Evolutionary conservation across 2,113 vertebrate genomes (phyloP), one percentile per base, ranked within the genome.

Genomic region (Micromys minutus): DNA sequence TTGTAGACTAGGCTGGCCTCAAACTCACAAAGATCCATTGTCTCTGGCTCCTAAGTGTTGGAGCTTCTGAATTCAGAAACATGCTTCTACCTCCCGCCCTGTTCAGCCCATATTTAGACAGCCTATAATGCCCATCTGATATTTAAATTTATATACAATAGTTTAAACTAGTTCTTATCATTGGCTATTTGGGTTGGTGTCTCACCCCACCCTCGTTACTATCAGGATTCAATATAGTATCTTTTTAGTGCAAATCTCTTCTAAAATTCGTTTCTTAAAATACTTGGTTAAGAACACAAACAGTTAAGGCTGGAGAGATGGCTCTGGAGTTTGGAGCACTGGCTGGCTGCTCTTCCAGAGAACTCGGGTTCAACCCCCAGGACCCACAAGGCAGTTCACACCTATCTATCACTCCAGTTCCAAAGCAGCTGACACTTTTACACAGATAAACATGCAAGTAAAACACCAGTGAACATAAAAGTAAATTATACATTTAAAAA

Each of bases 111-210:
- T 71, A 77, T 75, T 93, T 45, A 74, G 61, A 31, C 31, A 31
- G 12, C 21, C 36, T 61, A 0, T 45, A 87, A 50, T 74, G 52
- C 22, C 31, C 85, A 50, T 29, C 9, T 81, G 36, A 1, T 71
- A 55, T 67, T 88, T 83, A 29, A 90, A 26, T 34, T 87, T 77
- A 69, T 0, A 16, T 0, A 16, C 19, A 26, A 69, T 63, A 52
- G 76, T 93, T 94, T 92, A 26, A 89, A 71, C 83, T 50, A 47
- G 61, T 86, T 85, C 61, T 67, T 86, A 10, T 57, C 31, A 47
- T 50, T 93, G 52, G 26, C 4, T 65, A 6, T 93, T 94, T 34
- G 36, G 7, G 59, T 89, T 71, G 42, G 61, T 86, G 7, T 52
- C 50, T 52, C 50, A 7, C 50, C 50, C 11, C 50, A 7, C 50